phyloP scores from a whole-genome alignment of 2,797 vertebrate species.

The Agapornis canus region DNA sequence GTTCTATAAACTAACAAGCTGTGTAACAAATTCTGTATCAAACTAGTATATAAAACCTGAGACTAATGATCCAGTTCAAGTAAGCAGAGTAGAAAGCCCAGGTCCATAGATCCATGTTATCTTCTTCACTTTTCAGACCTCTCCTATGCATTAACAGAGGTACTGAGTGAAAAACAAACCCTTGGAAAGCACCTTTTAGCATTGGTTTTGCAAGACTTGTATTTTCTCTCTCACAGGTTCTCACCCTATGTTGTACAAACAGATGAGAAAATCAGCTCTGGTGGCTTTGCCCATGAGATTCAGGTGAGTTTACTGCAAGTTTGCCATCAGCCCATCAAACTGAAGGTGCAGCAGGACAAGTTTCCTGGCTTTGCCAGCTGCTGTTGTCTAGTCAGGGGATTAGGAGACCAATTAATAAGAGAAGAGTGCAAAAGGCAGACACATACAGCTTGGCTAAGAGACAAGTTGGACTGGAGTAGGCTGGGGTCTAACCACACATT shows the following conservation, averaged over 20 bases:
- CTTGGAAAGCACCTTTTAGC: neutral
- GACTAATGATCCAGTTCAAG: neutral
- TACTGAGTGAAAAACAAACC: neutral
- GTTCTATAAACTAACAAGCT: neutral
- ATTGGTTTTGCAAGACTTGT: neutral
- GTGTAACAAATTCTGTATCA: neutral
- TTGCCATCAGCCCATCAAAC: neutral
- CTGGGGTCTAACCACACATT: rapidly evolving
- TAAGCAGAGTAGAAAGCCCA: neutral
- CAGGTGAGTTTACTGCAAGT: neutral
- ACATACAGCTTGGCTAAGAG: neutral
- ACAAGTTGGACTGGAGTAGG: rapidly evolving
- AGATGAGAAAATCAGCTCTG: neutral
- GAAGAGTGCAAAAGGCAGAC: neutral
- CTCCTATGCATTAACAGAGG: neutral
- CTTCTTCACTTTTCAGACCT: neutral
- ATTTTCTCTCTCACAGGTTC: neutral
- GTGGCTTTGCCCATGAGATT: neutral
- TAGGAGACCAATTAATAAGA: neutral
- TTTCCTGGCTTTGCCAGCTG: neutral
- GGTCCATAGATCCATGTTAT: neutral
- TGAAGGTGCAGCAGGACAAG: neutral
- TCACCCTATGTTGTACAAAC: neutral
- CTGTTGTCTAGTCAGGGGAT: neutral
- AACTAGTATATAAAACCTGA: neutral